Percentiles rank a stretch among this genome's conserved stretches.
These are phyloP conservation scores for Stigmatopora argus DNA, from an alignment of 2,113 vertebrate genomes.

Conservation along the genomic window DNA sequence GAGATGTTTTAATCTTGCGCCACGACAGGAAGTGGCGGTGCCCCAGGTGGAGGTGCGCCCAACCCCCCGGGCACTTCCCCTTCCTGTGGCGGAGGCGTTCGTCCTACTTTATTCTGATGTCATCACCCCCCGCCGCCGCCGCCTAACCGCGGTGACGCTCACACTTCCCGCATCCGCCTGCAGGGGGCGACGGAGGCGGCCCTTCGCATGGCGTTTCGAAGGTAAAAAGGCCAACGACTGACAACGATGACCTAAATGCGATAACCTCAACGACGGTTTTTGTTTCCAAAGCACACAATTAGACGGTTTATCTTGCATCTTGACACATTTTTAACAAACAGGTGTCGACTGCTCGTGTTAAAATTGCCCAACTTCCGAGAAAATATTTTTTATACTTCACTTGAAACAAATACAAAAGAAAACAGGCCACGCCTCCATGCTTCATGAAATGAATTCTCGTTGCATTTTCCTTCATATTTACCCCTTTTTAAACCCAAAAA, in stretches of 20 bases:
- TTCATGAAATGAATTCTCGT: neutral
- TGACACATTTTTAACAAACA: neutral
- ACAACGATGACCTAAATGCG: slow-evolving; percentile 1
- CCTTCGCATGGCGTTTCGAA: neutral
- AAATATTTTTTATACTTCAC: neutral
- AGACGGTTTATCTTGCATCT: neutral
- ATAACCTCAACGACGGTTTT: slow-evolving; percentile 5
- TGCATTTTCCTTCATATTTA: neutral
- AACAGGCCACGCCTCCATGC: neutral
- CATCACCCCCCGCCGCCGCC: slow-evolving; percentile 44
- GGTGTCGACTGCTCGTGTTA: neutral
- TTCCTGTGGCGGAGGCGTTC: slow-evolving; percentile 57
- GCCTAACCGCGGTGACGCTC: neutral
- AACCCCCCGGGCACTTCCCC: slow-evolving; percentile 52
- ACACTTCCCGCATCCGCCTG: neutral
- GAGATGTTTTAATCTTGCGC: neutral
- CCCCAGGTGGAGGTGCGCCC: slow-evolving; percentile 48
- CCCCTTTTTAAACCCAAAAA: neutral
- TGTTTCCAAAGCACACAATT: neutral
- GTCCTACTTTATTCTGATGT: slow-evolving; percentile 70
- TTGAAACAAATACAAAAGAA: neutral
- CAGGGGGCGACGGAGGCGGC: neutral
- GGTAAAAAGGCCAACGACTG: neutral
- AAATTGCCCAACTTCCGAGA: neutral
- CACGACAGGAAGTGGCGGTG: neutral